Percentiles rank a stretch among this genome's conserved stretches.
phyloP scores from a whole-genome alignment of 2,113 vertebrate genomes.

The Asarcornis scutulata region DNA sequence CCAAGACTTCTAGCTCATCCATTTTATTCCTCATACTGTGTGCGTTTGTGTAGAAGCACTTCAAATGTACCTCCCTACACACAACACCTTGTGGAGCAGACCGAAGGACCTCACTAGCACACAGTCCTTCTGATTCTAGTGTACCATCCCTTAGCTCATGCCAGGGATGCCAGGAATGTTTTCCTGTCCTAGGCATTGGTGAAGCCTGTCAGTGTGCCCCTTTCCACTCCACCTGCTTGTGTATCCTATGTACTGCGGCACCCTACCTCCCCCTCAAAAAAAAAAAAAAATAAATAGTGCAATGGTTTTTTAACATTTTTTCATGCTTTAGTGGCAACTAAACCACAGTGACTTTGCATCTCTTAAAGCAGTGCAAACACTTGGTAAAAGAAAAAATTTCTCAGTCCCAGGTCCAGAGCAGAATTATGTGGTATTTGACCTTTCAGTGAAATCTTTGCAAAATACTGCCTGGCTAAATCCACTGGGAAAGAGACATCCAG shows the following conservation, averaged over 20 bases:
- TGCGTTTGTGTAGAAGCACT: no score
- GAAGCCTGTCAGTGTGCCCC: background rate
- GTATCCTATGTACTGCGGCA: background rate
- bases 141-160: background rate
- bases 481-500: background rate
- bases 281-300: background rate
- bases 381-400: background rate
- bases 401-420: background rate
- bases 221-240: background rate
- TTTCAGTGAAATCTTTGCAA: background rate
- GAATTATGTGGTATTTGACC: background rate
- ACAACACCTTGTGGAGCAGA: no score
- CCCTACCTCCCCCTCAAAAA: accelerated
- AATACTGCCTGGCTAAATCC: background rate
- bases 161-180: background rate
- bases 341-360: background rate
- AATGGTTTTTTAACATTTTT: background rate
- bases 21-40: no score
- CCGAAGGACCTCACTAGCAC: no score
- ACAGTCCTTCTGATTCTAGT: no score
- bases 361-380: background rate
- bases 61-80: no score
- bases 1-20: no score
- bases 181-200: background rate
- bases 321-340: background rate